Base-by-base conservation (phyloP, 1,140 invertebrate species). In the Stegodyphus dumicola region DNA sequence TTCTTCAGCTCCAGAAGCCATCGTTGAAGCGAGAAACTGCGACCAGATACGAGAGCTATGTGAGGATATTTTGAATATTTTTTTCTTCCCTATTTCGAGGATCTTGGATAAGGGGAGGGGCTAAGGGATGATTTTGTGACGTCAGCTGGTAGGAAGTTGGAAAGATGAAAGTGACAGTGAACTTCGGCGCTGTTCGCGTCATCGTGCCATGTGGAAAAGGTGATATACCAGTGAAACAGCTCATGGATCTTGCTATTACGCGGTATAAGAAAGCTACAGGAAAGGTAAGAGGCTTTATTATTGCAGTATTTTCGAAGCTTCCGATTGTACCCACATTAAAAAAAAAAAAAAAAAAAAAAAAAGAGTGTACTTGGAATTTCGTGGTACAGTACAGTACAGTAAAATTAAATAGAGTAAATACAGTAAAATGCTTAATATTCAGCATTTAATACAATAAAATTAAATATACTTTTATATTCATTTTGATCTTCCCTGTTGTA, bases 161-260 rank as follows among this genome's bases (percentile, higher is more conserved):
- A 18, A 70, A 60, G 88, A 99, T 99, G 97, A 99, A 99, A 94
- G 98, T 99, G 91, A 99, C 97, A 86, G 97, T 99, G 89, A 97
- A 97, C 92, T 99, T 99, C 92, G 97, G 97, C 85, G 93, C 94
- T 89, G 94, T 98, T 70, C 93, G 97, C 89, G 97, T 99, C 88
- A 95, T 99, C 89, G 98, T 99, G 88, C 98, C 98, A 73, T 99
- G 97, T 91, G 97, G 97, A 87, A 94, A 95, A 90, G 97, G 96
- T 85, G 95, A 97, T 89, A 93, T 99, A 74, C 93, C 96, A 86
- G 97, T 99, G 76, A 93, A 94, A 89, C 96, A 98, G 91, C 93
- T 99, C 73, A 96, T 98, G 90, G 93, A 95, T 89, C 95, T 98
- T 91, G 96, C 98, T 13, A 95, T 96, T 64, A 92, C 95, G 67